Evolutionary conservation across 1,140 invertebrate genomes (phyloP), one percentile per base, ranked within the genome.

Genomic region (Eumeta japonica): DNA sequence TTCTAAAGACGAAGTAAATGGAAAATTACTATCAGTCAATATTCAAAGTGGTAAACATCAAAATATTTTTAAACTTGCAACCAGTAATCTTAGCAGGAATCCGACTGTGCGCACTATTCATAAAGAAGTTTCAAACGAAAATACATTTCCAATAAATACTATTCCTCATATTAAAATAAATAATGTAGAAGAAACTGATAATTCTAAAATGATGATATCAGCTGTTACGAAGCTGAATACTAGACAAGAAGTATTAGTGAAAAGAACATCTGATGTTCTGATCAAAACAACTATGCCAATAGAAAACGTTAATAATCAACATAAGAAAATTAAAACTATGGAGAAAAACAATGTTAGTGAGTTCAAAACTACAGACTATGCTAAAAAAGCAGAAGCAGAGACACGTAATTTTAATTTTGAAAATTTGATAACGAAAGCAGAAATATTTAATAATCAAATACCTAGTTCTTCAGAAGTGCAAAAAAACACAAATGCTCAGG

Each of bases 331-430:
- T 7, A 67, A 58, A 50, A 46, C 16, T 32, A 62, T 50, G 46
- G 67, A 61, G 34, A 58, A 44, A 56, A 17, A 37, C 14, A 39
- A 33, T 19, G 29, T 16, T 32, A 47, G 14, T 31, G 12, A 30
- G 16, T 17, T 10, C 50, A 58, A 58, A 56, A 34, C 14, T 38
- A 38, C 31, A 24, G 58, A 63, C n/a, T n/a, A n/a, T n/a, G n/a
- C n/a, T 36, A 48, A 45, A 12, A 63, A 64, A 43, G 19, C 46
- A 3, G 64, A 71, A 24, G 67, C 61, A 42, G 75, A 76, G 41
- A 58, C 72, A 31, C 62, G 72, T 27, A 75, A 78, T 43, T 80
- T 79, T 29, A 80, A 80, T 56, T 79, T 80, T 50, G 78, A 81
- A 50, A 76, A 77, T 50, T 51, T 80, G 14, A 77, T 77, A 43